phyloP scores from a whole-genome alignment of 1,140 invertebrate genomes.

The Andrena cerasifolii region DNA sequence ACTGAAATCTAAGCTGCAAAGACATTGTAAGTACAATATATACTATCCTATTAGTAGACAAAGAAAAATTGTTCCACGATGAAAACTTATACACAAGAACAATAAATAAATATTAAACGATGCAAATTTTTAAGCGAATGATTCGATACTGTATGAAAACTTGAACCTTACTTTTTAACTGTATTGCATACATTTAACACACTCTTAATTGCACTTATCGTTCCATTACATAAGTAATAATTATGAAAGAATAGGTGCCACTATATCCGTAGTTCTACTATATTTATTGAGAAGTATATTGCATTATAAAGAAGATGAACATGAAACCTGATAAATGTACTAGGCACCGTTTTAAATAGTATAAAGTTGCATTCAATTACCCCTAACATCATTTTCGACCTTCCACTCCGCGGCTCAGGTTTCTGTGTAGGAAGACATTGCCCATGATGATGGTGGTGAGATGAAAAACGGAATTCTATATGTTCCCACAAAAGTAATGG shows the following conservation, averaged over 20 bases:
- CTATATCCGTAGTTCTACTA: neutral
- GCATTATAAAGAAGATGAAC: constrained; percentile 51
- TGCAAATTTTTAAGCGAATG: neutral
- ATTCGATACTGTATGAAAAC: neutral
- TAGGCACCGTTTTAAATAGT: constrained; percentile 76
- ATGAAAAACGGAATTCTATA: constrained; percentile 50
- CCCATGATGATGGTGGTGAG: constrained; percentile 51
- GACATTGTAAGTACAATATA: constrained; percentile 1
- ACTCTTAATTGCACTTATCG: neutral
- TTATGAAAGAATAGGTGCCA: constrained; percentile 1
- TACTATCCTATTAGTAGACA: neutral
- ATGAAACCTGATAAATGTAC: constrained; percentile 71
- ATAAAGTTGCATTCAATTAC: constrained; percentile 68
- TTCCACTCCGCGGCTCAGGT: constrained; percentile 57
- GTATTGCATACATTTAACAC: neutral
- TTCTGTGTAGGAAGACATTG: constrained; percentile 61
- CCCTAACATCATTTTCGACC: constrained; percentile 73
- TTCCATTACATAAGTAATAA: neutral
- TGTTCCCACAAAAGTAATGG: constrained; percentile 66
- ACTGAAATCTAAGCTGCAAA: neutral
- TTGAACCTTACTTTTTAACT: neutral
- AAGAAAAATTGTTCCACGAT: neutral
- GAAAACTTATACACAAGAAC: constrained; percentile 1
- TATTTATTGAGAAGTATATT: constrained; percentile 60
- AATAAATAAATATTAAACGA: neutral